Conservation (phyloP, 2,888 invertebrate species). For the Minunthozetes semirufus region DNA sequence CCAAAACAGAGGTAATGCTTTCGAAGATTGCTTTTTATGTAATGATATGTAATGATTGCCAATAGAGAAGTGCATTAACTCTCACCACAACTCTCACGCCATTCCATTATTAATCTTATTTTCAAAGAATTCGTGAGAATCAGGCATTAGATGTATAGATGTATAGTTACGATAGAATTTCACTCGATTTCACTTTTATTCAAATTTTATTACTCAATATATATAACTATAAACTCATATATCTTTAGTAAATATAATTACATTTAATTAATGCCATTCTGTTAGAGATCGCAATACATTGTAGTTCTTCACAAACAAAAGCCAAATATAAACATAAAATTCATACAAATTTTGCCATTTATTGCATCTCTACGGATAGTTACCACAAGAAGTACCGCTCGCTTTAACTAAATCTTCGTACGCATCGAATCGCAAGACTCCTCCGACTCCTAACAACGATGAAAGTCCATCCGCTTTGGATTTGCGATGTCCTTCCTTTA, state of each 20-base stretch:
- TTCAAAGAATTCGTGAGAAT: background rate
- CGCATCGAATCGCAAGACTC: background rate
- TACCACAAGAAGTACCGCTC: conserved; percentile 23
- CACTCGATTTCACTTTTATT: background rate
- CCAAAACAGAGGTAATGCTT: conserved; percentile 19
- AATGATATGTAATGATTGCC: background rate
- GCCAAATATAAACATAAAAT: background rate
- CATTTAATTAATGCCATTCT: background rate
- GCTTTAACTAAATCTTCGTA: conserved; percentile 3
- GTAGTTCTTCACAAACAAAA: background rate
- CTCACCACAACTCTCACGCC: background rate
- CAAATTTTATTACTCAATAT: background rate
- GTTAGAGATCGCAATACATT: background rate
- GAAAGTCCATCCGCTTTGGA: conserved; percentile 15
- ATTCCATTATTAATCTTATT: conserved; percentile 9
- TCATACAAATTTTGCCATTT: background rate
- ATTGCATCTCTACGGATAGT: background rate
- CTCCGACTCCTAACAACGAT: background rate
- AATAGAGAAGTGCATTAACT: background rate
- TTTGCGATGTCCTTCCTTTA: background rate
- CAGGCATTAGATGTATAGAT: background rate
- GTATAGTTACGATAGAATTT: background rate
- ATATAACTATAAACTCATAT: background rate
- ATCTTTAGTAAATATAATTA: background rate
- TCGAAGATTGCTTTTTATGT: background rate